These are phyloP conservation scores for Saccostrea glomerata DNA, from an alignment of 1,140 invertebrate species.

Conservation along the genomic window DNA sequence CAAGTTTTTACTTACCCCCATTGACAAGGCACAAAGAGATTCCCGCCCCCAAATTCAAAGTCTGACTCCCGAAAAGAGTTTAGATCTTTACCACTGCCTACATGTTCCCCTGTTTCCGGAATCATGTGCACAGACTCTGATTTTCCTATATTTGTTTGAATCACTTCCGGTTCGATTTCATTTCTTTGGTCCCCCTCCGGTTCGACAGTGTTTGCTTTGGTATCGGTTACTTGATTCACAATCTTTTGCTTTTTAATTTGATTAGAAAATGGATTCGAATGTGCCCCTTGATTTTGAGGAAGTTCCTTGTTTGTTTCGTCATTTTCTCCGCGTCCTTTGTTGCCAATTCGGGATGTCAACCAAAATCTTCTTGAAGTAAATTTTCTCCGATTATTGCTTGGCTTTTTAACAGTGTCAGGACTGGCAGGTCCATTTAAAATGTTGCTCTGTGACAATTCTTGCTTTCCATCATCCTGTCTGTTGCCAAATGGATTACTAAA, in stretches of 20 bases:
- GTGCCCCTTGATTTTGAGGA: background rate
- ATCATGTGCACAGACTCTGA: background rate
- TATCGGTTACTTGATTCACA: background rate
- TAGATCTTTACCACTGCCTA: background rate
- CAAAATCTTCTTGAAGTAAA: background rate
- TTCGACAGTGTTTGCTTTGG: background rate
- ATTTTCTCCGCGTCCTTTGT: background rate
- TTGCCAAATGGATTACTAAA: slow-evolving; percentile 21
- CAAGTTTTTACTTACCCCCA: background rate
- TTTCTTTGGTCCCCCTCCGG: background rate
- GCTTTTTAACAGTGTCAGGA: background rate
- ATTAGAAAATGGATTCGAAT: background rate
- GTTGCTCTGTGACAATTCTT: background rate
- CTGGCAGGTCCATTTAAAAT: background rate
- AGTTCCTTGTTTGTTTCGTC: background rate
- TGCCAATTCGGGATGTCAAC: background rate
- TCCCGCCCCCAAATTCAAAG: slow-evolving; percentile 12
- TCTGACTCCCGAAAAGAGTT: background rate
- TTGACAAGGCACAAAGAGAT: background rate
- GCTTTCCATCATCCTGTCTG: background rate
- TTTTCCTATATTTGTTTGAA: background rate
- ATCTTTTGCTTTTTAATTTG: background rate
- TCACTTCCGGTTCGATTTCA: background rate
- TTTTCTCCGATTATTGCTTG: background rate
- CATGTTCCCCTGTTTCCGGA: background rate